Conservation (phyloP, 2,797 vertebrate species). For the Sebastes oblongus region DNA sequence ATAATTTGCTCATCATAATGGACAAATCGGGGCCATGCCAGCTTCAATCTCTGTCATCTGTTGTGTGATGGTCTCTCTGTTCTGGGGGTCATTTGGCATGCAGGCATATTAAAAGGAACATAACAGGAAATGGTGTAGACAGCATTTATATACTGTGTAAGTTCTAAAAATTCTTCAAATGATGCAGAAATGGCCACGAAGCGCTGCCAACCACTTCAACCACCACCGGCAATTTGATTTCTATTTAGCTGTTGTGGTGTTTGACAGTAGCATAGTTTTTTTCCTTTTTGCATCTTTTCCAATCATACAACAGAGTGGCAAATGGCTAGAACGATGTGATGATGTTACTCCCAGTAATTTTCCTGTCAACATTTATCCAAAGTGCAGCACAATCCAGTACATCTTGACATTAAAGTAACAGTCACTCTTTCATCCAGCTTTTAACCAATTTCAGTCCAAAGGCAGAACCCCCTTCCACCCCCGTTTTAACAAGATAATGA, state of each 20-base stretch:
- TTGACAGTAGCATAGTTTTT: slow-evolving; percentile 39
- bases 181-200: slow-evolving; percentile 18
- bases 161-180: slow-evolving; percentile 35
- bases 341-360: slow-evolving; percentile 56
- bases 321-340: slow-evolving; percentile 39
- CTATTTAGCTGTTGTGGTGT: slow-evolving; percentile 20
- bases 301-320: slow-evolving; percentile 15
- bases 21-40: slow-evolving; percentile 78
- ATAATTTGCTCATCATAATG: slow-evolving; percentile 78
- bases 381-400: slow-evolving; percentile 10
- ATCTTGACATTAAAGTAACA: slow-evolving; percentile 38
- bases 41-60: slow-evolving; percentile 71
- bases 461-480: background rate
- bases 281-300: slow-evolving; percentile 11
- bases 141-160: slow-evolving; percentile 17
- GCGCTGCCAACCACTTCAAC: slow-evolving; percentile 22
- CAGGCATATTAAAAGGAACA: slow-evolving; percentile 47
- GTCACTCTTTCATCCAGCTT: slow-evolving; percentile 43
- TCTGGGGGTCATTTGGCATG: slow-evolving; percentile 67
- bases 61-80: slow-evolving; percentile 58
- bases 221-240: slow-evolving; percentile 39
- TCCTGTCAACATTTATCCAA: slow-evolving; percentile 58
- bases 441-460: slow-evolving; percentile 51
- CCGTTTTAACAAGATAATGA: slow-evolving; percentile 37
- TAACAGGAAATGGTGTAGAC: slow-evolving; percentile 31